Evolutionary conservation across 2,888 invertebrate genomes (phyloP).

Genomic region (Pseudococcus longispinus): DNA sequence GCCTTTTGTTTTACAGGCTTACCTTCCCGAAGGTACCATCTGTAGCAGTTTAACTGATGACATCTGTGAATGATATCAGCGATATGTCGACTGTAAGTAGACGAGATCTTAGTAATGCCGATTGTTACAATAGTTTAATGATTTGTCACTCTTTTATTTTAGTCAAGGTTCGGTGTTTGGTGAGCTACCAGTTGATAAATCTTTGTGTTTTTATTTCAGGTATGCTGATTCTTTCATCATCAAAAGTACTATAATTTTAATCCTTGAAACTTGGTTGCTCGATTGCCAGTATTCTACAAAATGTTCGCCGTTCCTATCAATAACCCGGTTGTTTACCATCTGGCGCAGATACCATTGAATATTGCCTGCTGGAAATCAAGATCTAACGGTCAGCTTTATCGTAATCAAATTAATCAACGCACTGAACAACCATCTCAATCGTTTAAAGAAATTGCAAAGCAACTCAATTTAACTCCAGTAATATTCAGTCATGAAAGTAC

Average conservation of each 20-base stretch:
- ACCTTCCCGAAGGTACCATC: background rate
- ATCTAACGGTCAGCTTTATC: background rate
- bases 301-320: constrained; percentile 40
- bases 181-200: background rate
- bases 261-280: background rate
- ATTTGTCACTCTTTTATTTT: background rate
- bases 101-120: background rate
- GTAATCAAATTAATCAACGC: background rate
- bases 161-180: background rate
- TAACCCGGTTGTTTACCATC: constrained; percentile 30
- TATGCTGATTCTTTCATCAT: background rate
- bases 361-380: constrained; percentile 17
- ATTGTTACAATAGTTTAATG: background rate
- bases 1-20: background rate
- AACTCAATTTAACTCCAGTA: constrained; percentile 9
- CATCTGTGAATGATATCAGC: background rate
- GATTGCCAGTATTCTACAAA: background rate
- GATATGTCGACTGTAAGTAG: background rate
- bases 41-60: background rate
- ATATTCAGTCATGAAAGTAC: background rate
- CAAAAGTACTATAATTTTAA: background rate
- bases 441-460: constrained; percentile 38
- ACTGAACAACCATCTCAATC: background rate
- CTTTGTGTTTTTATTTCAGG: background rate
- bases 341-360: constrained; percentile 8